Conservation (phyloP, 2,888 invertebrate genomes). For the Spisula solida region DNA sequence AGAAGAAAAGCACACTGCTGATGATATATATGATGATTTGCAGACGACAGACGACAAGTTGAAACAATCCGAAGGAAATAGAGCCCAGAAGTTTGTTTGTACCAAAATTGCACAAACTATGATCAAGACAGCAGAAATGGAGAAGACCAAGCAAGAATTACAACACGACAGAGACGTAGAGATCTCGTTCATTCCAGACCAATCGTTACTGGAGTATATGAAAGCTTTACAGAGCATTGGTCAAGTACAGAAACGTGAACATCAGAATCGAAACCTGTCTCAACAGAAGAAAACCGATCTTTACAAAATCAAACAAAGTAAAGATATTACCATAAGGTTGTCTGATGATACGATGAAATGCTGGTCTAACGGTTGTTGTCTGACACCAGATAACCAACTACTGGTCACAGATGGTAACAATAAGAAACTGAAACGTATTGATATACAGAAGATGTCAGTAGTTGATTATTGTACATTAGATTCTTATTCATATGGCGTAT, state of each 20-base stretch:
- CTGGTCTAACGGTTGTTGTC: neutral
- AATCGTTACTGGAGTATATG: neutral
- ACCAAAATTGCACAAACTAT: neutral
- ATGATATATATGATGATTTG: neutral
- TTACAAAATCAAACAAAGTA: neutral
- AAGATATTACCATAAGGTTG: neutral
- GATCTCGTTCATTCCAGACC: neutral
- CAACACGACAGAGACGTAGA: neutral
- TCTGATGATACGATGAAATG: neutral
- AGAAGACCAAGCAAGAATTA: neutral
- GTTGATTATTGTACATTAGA: neutral
- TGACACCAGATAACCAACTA: neutral
- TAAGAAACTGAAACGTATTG: neutral
- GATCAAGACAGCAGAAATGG: neutral
- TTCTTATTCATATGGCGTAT: neutral
- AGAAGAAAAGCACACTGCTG: neutral
- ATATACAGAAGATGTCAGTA: neutral
- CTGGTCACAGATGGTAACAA: neutral
- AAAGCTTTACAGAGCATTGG: neutral
- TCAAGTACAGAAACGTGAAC: neutral
- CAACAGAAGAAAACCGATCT: neutral
- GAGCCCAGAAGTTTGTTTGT: conserved; percentile 19
- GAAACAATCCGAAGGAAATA: neutral
- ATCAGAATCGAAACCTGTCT: neutral
- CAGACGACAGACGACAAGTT: neutral